A percentile compares a stretch with the other conserved stretches of the same genome.
Conservation (phyloP, 1,140 invertebrate species). For the Cardiocondyla obscurior region DNA sequence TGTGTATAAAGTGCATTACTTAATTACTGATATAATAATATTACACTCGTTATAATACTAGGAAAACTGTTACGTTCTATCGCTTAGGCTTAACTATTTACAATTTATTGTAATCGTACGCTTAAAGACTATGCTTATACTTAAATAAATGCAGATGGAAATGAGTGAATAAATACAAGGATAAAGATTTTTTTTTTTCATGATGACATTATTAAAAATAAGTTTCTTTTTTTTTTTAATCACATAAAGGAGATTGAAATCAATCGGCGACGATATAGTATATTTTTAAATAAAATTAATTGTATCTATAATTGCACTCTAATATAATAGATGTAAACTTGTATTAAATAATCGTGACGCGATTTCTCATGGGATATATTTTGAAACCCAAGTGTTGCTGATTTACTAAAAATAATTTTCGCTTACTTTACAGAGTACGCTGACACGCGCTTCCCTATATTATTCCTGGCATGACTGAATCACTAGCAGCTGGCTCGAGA, state of each 20-base stretch:
- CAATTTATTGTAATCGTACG: not conserved
- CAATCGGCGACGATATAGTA: not conserved
- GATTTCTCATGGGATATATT: not conserved
- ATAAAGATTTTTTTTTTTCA: slow-evolving; percentile 39
- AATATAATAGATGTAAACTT: not conserved
- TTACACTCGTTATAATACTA: not conserved
- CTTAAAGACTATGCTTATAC: not conserved
- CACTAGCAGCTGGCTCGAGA: slow-evolving; percentile 72
- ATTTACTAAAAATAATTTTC: slow-evolving; percentile 70
- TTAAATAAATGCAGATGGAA: not conserved
- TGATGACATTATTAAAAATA: slow-evolving; percentile 56
- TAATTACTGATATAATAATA: not conserved
- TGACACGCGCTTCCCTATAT: slow-evolving; percentile 73
- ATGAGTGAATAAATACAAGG: not conserved
- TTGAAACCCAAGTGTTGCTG: slow-evolving; percentile 30
- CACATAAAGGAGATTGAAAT: slow-evolving; percentile 57
- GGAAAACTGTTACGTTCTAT: not conserved
- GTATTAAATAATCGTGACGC: not conserved
- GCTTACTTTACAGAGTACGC: slow-evolving; percentile 76
- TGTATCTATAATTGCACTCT: not conserved
- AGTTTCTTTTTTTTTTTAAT: slow-evolving; percentile 38
- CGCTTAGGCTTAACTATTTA: not conserved
- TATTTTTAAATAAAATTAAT: too few species aligned
- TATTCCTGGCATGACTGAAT: slow-evolving; percentile 80
- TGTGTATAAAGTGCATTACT: slow-evolving; percentile 1